Percentiles rank a stretch among this genome's conserved stretches.
Evolutionary conservation across 2,113 vertebrate genomes (phyloP).

Genomic region (Dryoscopus gambensis): DNA sequence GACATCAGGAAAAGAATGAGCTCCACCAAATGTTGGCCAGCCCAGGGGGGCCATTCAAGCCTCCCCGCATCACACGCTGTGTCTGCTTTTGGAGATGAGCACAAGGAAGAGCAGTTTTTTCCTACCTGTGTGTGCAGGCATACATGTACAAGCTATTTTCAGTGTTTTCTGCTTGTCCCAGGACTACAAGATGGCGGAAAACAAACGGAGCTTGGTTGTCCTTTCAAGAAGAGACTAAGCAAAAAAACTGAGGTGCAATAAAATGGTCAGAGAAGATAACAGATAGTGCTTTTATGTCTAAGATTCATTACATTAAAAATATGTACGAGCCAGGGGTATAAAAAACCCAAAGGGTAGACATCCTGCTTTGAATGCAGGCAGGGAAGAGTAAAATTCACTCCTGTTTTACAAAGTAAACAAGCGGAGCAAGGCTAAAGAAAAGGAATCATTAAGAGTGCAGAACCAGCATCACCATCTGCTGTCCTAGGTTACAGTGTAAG

Average conservation of each 20-base stretch:
- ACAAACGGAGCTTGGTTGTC: fast-evolving
- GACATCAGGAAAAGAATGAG: neutral
- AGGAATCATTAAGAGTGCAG: neutral
- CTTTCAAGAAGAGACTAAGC: neutral
- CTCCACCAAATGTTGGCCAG: neutral
- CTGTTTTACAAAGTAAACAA: neutral
- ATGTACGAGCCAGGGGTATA: neutral
- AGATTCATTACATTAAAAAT: neutral
- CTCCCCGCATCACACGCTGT: neutral
- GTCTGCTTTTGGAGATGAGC: neutral
- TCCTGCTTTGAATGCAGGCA: neutral
- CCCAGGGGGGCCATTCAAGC: neutral
- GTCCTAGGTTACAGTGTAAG: too few relatives aligned
- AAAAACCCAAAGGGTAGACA: neutral
- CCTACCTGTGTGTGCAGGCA: neutral
- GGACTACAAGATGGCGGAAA: neutral
- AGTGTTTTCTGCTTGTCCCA: neutral
- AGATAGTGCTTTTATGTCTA: neutral
- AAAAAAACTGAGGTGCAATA: neutral
- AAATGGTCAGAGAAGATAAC: neutral
- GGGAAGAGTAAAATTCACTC: neutral
- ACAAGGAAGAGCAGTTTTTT: neutral
- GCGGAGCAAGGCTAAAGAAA: neutral
- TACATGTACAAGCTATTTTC: neutral
- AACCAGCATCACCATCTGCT: neutral